phyloP scores from a whole-genome alignment of 2,797 vertebrate species.

The Sylvia borin region DNA sequence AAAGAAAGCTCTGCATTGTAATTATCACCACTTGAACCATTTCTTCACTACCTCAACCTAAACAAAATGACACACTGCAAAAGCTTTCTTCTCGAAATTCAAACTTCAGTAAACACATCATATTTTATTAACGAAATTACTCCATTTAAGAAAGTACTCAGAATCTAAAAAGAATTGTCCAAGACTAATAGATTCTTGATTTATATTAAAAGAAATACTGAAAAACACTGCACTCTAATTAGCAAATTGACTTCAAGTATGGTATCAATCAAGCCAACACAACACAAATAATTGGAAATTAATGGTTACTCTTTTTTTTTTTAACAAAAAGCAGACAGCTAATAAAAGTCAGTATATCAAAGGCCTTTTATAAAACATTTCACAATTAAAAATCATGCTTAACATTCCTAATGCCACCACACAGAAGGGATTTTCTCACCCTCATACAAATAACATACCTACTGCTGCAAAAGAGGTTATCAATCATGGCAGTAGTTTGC shows the following conservation, averaged over 20 bases:
- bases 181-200: background rate
- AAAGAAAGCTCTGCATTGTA: background rate
- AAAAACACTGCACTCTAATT: background rate
- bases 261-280: background rate
- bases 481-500: background rate
- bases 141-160: background rate
- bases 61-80: background rate
- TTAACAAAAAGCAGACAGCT: background rate
- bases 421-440: background rate
- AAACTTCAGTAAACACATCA: background rate
- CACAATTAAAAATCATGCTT: background rate
- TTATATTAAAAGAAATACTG: background rate
- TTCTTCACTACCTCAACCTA: background rate
- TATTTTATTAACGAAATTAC: constrained; percentile 17
- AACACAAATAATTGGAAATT: background rate
- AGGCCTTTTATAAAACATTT: background rate
- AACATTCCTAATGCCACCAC: background rate
- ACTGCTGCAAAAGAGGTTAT: background rate
- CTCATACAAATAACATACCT: background rate
- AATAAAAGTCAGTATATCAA: background rate
- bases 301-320: background rate
- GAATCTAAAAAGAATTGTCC: background rate
- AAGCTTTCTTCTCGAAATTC: background rate
- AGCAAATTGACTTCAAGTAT: background rate
- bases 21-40: background rate